Conservation (phyloP, 2,888 invertebrate genomes). For the Schrankia costaestrigalis region DNA sequence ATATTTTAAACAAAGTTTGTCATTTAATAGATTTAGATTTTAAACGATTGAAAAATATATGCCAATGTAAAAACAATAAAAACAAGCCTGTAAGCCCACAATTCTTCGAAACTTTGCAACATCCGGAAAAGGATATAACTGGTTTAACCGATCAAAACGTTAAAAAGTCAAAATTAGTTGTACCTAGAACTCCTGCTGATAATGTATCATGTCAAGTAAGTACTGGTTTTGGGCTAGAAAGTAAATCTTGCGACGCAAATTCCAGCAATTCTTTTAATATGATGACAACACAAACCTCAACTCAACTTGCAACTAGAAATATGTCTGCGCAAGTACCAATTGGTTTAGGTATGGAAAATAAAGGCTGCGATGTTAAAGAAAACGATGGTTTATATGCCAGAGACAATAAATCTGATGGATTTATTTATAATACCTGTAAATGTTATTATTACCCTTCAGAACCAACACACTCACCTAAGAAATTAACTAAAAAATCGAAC, state of each 20-base stretch:
- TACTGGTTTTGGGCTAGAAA: constrained; percentile 31
- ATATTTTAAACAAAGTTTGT: constrained; percentile 55
- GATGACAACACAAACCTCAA: not conserved
- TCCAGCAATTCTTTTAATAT: not conserved
- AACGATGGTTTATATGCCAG: not conserved
- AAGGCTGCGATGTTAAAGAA: constrained; percentile 43
- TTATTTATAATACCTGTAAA: constrained; percentile 32
- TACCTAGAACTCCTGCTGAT: constrained; percentile 20
- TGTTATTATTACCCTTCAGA: too few relatives aligned
- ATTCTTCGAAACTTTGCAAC: constrained; percentile 14
- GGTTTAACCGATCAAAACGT: not conserved
- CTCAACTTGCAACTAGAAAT: constrained; percentile 18
- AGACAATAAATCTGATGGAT: constrained; percentile 15
- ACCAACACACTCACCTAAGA: too few relatives aligned
- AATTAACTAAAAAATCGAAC: too few relatives aligned
- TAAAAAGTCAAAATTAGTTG: constrained; percentile 17
- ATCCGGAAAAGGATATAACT: constrained; percentile 40
- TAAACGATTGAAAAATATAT: constrained; percentile 53
- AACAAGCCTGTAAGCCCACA: constrained; percentile 7
- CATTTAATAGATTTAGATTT: constrained; percentile 66
- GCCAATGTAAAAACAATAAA: constrained; percentile 34
- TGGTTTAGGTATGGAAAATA: constrained; percentile 34
- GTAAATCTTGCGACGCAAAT: constrained; percentile 46
- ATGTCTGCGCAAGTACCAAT: constrained; percentile 41
- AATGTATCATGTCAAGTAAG: constrained; percentile 40